Base-by-base conservation (phyloP, 2,888 invertebrate species). In the Masnerella sp. region DNA sequence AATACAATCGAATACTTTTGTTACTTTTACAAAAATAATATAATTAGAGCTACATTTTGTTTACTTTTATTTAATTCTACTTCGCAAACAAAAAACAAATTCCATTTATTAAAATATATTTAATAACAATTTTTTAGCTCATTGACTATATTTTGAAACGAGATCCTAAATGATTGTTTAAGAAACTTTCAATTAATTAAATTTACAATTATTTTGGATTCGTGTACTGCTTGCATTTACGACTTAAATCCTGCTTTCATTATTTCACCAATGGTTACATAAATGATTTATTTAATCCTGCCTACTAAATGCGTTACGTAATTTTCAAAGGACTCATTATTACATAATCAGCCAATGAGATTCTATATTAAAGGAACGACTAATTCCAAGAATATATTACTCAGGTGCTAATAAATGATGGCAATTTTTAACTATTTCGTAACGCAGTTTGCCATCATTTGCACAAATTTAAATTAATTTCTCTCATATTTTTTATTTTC, bases 261-360 rank as follows among this genome's bases (percentile, higher is more conserved):
- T 45, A 32, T 58, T 42, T 45, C 14, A 34, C n/a, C n/a, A n/a
- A 59, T n/a, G 18, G 49, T 61, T 61, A 61, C 38, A 61, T 49
- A 61, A 61, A 20, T 30, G 11, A 12, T 30, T 32, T 30, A 7
- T 25, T 42, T 51, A 17, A n/a, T n/a, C 17, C 22, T 47, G 38
- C 25, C 45, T 22, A 28, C 42, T 32, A 54, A 58, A 58, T 34
- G n/a, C 38, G 51, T 58, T 67, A 47, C 42, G 42, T 67, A 20
- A 67, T 34, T 56, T 67, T 67, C 42, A 67, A 58, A 49, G 32
- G 20, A 11, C 56, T 47, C 40, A 49, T 65, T 67, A 58, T 40
- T 20, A 7, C 22, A 18, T 43, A 25, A 52, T 52, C 32, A 43
- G n/a, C 18, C 43, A 62, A 22, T 17, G 25, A 28, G 12, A 18